These are phyloP conservation scores for Microctonus hyperodae DNA, from an alignment of 2,888 invertebrate genomes.

Conservation along the genomic window DNA sequence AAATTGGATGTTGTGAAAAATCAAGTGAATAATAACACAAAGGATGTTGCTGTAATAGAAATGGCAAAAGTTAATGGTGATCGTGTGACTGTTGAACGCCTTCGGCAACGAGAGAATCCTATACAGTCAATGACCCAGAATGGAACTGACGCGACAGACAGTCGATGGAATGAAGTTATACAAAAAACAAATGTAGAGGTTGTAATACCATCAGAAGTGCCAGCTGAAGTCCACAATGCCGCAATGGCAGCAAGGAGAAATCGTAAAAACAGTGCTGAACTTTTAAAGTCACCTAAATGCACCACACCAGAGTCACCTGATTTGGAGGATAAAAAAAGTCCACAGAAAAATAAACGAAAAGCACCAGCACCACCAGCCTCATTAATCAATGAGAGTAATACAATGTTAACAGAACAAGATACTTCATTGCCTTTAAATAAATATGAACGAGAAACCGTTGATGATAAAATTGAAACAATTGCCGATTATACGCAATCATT, in stretches of 20 bases:
- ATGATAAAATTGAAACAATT: conserved; percentile 51
- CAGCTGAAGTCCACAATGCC: conserved; percentile 76
- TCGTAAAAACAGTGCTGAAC: conserved; percentile 66
- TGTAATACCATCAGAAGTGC: conserved; percentile 75
- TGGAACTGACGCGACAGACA: conserved; percentile 45
- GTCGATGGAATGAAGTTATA: conserved; percentile 64
- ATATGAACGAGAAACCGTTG: conserved; percentile 33
- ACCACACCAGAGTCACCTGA: conserved; percentile 27
- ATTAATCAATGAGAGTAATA: conserved; percentile 30
- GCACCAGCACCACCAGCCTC: conserved; percentile 73
- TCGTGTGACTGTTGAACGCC: conserved; percentile 24
- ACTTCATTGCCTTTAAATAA: conserved; percentile 24
- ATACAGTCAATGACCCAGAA: conserved; percentile 47
- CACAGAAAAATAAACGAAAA: conserved; percentile 69
- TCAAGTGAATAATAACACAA: conserved; percentile 3
- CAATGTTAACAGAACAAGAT: conserved; percentile 14
- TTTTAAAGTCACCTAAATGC: conserved; percentile 40
- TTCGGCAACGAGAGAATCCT: conserved; percentile 38
- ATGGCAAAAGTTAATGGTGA: not conserved
- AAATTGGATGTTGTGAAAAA: conserved; percentile 48
- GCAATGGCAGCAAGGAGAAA: conserved; percentile 75
- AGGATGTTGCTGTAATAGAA: not conserved
- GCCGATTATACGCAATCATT: conserved; percentile 51
- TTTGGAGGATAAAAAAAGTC: conserved; percentile 66
- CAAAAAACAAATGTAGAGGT: conserved; percentile 68